These are phyloP conservation scores for Jacana jacana DNA, from an alignment of 2,113 vertebrate species.

Conservation along the genomic window DNA sequence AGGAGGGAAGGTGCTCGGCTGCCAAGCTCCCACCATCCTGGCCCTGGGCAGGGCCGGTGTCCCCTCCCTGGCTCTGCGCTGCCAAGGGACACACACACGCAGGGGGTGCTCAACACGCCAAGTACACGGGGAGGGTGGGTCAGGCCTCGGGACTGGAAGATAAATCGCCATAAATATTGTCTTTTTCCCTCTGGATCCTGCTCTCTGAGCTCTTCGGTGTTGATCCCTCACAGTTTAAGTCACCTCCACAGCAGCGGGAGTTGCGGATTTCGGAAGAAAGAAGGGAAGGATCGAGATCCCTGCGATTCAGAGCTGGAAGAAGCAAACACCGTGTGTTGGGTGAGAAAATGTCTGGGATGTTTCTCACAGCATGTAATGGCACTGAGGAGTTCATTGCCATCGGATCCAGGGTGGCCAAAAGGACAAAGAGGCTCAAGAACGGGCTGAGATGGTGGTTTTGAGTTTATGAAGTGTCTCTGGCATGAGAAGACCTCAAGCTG, in stretches of 20 bases:
- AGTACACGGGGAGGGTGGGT: neutral
- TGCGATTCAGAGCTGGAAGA: neutral
- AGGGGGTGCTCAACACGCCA: neutral
- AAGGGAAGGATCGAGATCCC: neutral
- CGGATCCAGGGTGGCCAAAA: neutral
- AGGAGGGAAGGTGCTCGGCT: neutral
- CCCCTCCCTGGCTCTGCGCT: neutral
- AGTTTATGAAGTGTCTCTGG: neutral
- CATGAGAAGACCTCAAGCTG: neutral
- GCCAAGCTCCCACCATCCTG: neutral
- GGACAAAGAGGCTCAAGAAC: neutral
- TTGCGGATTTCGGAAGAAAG: neutral
- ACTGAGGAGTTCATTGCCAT: neutral
- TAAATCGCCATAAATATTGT: neutral
- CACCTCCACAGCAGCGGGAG: fast-evolving
- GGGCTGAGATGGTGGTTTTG: neutral
- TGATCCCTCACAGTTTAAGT: fast-evolving
- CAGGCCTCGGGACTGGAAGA: neutral
- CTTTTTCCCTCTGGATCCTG: neutral
- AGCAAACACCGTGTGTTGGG: neutral
- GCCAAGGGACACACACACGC: too few relatives aligned
- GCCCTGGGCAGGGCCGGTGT: fast-evolving
- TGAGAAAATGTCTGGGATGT: neutral
- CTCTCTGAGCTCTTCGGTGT: neutral
- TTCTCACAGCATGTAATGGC: neutral